These are phyloP conservation scores for Sacculina carcini DNA, from an alignment of 2,888 invertebrate genomes.

Conservation along the genomic window DNA sequence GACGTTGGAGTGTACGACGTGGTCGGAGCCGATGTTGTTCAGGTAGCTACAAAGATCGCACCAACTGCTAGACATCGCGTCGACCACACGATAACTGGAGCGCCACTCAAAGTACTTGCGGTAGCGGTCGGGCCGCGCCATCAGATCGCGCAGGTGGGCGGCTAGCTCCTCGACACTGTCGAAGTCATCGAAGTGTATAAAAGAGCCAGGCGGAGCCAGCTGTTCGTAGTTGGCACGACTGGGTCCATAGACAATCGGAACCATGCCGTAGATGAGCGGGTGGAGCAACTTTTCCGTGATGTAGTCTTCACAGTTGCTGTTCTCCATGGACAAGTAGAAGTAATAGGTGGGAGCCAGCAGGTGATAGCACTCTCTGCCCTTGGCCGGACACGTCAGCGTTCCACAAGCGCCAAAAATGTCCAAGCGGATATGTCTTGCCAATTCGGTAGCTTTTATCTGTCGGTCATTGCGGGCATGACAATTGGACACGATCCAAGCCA, in stretches of 20 bases:
- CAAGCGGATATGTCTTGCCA: background rate
- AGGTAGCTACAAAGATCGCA: background rate
- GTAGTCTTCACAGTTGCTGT: background rate
- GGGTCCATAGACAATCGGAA: constrained; percentile 6
- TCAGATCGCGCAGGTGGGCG: constrained; percentile 1
- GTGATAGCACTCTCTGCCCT: background rate
- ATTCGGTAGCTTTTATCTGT: background rate
- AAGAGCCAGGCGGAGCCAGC: constrained; percentile 3
- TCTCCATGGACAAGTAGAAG: background rate
- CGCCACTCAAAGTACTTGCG: background rate
- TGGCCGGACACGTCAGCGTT: background rate
- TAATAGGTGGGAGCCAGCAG: background rate
- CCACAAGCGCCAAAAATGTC: background rate
- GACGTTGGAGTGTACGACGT: too few relatives aligned
- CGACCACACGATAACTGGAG: background rate
- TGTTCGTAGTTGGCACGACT: background rate
- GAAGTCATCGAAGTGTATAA: constrained; percentile 7
- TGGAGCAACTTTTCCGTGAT: background rate
- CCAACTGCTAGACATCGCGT: background rate
- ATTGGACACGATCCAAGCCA: background rate
- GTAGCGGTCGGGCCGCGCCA: background rate
- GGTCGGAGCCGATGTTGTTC: too few relatives aligned
- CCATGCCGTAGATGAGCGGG: background rate
- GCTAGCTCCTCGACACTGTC: background rate
- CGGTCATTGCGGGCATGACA: background rate